Base-by-base conservation (phyloP, 2,113 vertebrate species). In the Lanius collurio region DNA sequence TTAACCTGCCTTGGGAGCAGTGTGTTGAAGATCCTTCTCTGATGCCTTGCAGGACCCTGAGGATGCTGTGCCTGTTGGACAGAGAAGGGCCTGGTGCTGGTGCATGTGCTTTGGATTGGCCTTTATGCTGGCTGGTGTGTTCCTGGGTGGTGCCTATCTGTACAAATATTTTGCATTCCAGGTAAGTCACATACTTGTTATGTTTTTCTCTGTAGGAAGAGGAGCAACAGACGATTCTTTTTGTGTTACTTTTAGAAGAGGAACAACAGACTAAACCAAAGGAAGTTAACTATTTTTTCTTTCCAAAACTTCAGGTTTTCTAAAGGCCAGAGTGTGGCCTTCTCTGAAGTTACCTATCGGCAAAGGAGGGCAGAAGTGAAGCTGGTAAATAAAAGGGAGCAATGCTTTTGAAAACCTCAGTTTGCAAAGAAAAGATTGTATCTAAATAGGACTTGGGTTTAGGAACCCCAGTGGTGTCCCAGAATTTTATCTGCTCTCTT, bases 61-160 rank as follows among this genome's bases (percentile, higher is more conserved):
- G 81, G 98, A 98, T 18, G 98, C 97, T 6, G 95, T 98, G 52
- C 97, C 97, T 21, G 92, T 98, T 64, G 98, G 95, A 68, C 98
- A 98, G 71, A 98, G 99, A 75, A 98, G 98, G 73, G 98, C 99
- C 76, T 99, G 99, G 99, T 99, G 99, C 95, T 99, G 99, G 99
- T 99, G 99, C 97, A 99, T 99, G 98, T 99, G 98, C 89, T 98
- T 99, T 56, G 99, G 99, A 42, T 69, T 99, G 77, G 99, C 98
- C 50, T 99, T 99, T 76, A 99, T 99, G 98, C 97, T 99, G 84
- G 99, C 99, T 14, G 99, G 99, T 6, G 98, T 99, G 86, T 98
- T 99, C 87, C 98, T 99, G 4, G 99, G 99, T 14, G 99, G 99
- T 91, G 99, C 98, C 47, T 99, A 99, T 95, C 98, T 99, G 70